Evolutionary conservation across 1,140 invertebrate species (phyloP).

Genomic region (Papilio polyxenes): DNA sequence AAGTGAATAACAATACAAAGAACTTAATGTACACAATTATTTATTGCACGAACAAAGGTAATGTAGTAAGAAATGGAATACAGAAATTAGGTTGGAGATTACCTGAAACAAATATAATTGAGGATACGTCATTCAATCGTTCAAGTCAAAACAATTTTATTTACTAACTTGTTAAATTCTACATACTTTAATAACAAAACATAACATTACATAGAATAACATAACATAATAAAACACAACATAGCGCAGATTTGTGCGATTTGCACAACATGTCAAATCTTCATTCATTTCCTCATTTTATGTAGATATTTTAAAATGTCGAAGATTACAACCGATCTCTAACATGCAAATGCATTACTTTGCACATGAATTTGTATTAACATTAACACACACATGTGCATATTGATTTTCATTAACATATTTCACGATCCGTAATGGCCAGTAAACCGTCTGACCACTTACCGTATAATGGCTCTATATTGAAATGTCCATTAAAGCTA

Average conservation of each 20-base stretch:
- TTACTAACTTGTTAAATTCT: no score
- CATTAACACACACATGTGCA: background rate
- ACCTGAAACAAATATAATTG: background rate
- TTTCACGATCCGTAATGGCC: background rate
- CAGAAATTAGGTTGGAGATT: background rate
- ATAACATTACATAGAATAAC: no score
- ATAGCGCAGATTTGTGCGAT: no score
- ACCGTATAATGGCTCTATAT: conserved; percentile 4
- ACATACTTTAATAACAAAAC: no score
- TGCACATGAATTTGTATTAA: background rate
- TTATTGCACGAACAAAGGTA: background rate
- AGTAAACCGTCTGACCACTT: conserved; percentile 9
- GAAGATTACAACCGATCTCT: no score
- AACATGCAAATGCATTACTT: background rate
- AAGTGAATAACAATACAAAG: background rate
- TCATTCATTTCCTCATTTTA: no score
- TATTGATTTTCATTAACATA: background rate
- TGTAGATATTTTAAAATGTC: no score
- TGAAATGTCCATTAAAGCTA: background rate
- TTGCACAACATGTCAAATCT: no score
- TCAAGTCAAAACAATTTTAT: no score
- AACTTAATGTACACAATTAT: background rate
- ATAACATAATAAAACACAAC: no score
- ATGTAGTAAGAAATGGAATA: conserved; percentile 2
- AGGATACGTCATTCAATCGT: no score